Base-by-base conservation (phyloP, 1,140 invertebrate genomes). In the Bombus waltoni region DNA sequence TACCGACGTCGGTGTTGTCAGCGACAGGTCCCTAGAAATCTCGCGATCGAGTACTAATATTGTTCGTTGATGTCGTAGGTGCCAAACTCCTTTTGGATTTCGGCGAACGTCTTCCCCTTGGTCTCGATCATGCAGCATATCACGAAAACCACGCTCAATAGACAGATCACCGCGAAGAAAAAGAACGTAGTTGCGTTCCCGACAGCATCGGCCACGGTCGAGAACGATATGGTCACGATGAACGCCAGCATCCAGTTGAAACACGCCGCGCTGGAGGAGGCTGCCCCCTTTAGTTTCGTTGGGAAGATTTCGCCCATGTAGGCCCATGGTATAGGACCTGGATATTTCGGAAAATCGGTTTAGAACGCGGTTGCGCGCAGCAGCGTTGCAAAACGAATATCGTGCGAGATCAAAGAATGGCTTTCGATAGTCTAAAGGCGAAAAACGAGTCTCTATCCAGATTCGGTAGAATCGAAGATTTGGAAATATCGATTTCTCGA, bases 171-270 rank as follows among this genome's bases (percentile, higher is more conserved):
- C 18, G 96, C 96, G 93, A 97, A 98, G 88, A 97, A 94, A 95
- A 96, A 97, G 88, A 98, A 96, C 3, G 96, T 95, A 82, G 95
- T 96, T 4, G 96, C 96, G 35, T 94, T 93, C 11, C 96, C 96
- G 2, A 98, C 92, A 9, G 94, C 88, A 4, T 95, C 92, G n/a
- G 96, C 94, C 73, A 97, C 91, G 44, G 95, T 95, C 42, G 96
- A 94, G 91, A 97, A 98, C 62, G 96, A 95, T 82, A 96, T 96
- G 6, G 97, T 97, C 3, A 97, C 96, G 1, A 96, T 90, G 90
- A 98, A 98, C 0, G 97, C 97, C 80, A 97, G 94, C 38, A 96
- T 92, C 97, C 97, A 98, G 91, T 97, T 97, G 40, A 96, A 94
- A 59, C 96, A 96, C 38, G 96, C 96, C 0, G 97, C 96, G 73